Evolutionary conservation across 2,797 vertebrate species (phyloP), one percentile per base, ranked within the genome.

Genomic region (Sebastes nivosus): DNA sequence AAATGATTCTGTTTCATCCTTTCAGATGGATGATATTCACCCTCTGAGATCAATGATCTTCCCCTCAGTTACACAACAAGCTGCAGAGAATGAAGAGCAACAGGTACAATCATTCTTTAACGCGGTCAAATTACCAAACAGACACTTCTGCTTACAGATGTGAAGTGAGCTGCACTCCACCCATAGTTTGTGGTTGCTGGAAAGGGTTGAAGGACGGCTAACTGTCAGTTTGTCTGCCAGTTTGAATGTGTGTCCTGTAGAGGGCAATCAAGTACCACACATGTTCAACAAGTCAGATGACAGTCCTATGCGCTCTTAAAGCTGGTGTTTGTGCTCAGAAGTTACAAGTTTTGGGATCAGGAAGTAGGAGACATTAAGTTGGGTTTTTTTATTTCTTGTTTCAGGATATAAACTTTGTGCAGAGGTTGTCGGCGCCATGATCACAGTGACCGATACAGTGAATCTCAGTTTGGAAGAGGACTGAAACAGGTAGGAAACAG

Each of bases 191-290:
- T 66, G 72, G 34, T 25, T 22, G 13, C 5, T 64, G 16, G 22
- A 34, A 13, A 22, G 32, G 13, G 18, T 1, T 25, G 20, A 20
- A 12, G 7, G 18, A 46, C n/a, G 16, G 13, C n/a, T 2, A 3
- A 38, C 36, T 38, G 36, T 14, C 25, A 11, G 8, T 52, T 16
- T 18, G 24, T 13, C 11, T 20, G 55, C 34, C 80, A 69, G 25
- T 55, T 64, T 66, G 57, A 66, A 5, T 11, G n/a, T 59, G 25
- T 29, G 77, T 77, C 92, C 93, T 86, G 77, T 55, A 94, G 93
- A 75, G 91, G 93, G 92, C 91, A 81, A 68, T 81, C 82, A 58
- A 88, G 89, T 12, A 79, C 77, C 77, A 83, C 59, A 63, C 66
- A 85, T 50, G 25, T 57, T 22, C 58, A 22, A 59, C 60, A 75